A percentile compares a stretch with the other conserved stretches of the same genome.
These are phyloP conservation scores for Apistogramma diplotaenia DNA, from an alignment of 2,113 vertebrate genomes.

Conservation along the genomic window DNA sequence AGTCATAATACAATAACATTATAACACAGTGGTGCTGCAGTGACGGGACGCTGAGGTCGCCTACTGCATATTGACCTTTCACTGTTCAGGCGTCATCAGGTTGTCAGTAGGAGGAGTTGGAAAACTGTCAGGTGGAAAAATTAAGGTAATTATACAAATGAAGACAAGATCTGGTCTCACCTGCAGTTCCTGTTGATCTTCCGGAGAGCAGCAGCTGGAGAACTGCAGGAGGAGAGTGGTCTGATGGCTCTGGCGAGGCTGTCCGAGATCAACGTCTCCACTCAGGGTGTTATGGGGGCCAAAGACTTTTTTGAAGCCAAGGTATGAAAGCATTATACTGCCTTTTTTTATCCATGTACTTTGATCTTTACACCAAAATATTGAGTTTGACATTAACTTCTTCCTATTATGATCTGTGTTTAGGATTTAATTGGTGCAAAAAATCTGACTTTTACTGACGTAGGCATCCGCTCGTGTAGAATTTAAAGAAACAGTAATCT, in stretches of 20 bases:
- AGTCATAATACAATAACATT: no score
- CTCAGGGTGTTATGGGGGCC: constrained; percentile 91
- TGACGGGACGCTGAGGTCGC: no score
- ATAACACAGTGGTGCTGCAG: no score
- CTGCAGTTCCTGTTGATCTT: constrained; percentile 92
- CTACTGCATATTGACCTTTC: no score
- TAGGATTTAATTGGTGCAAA: no score
- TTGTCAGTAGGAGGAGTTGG: no score
- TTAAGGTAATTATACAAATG: no score
- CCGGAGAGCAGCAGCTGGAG: constrained; percentile 87
- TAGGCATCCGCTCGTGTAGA: no score
- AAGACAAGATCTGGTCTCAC: background rate
- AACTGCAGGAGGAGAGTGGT: constrained; percentile 90
- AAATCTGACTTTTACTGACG: no score
- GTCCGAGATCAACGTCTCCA: constrained; percentile 91
- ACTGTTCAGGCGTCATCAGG: no score
- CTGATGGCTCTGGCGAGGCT: constrained; percentile 90
- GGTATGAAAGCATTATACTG: constrained; percentile 70
- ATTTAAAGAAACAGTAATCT: no score
- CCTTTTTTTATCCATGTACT: background rate
- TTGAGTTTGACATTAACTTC: background rate
- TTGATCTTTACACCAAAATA: background rate
- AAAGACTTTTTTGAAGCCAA: constrained; percentile 97
- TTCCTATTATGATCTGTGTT: background rate
- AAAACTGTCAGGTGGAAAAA: no score